These are phyloP conservation scores for Cairina moschata DNA, from an alignment of 2,113 vertebrate species.

Conservation along the genomic window DNA sequence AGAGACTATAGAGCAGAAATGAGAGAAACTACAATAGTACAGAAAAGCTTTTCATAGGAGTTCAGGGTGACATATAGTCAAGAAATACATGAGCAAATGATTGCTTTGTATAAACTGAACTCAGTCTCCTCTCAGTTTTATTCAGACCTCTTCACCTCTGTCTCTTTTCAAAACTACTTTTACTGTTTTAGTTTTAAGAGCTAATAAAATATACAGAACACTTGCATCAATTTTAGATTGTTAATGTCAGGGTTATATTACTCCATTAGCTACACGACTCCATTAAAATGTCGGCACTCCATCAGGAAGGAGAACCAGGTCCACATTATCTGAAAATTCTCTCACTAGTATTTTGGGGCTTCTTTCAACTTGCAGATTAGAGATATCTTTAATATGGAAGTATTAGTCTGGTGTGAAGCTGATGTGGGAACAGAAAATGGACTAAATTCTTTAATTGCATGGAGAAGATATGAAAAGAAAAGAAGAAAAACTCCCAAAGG, in stretches of 20 bases:
- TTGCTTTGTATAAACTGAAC: neutral
- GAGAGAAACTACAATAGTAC: neutral
- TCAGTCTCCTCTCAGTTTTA: neutral
- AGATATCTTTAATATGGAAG: neutral
- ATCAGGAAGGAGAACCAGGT: neutral
- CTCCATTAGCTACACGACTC: neutral
- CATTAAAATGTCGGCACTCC: neutral
- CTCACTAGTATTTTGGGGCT: neutral
- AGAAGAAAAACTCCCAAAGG: neutral
- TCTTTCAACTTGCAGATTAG: neutral
- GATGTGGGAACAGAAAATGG: neutral
- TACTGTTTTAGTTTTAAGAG: conserved; percentile 34
- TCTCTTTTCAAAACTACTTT: conserved; percentile 27
- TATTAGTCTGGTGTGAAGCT: neutral
- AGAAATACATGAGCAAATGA: conserved; percentile 7
- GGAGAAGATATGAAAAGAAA: neutral
- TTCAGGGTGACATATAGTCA: conserved; percentile 6
- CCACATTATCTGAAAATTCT: neutral
- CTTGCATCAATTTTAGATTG: neutral
- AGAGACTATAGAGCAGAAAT: conserved; percentile 31
- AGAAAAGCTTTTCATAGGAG: neutral
- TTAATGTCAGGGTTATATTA: neutral
- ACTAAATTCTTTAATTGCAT: neutral
- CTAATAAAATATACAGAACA: conserved; percentile 46
- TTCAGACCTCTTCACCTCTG: neutral